Evolutionary conservation across 2,888 invertebrate species (phyloP).

Genomic region (Orthosia gracilis): DNA sequence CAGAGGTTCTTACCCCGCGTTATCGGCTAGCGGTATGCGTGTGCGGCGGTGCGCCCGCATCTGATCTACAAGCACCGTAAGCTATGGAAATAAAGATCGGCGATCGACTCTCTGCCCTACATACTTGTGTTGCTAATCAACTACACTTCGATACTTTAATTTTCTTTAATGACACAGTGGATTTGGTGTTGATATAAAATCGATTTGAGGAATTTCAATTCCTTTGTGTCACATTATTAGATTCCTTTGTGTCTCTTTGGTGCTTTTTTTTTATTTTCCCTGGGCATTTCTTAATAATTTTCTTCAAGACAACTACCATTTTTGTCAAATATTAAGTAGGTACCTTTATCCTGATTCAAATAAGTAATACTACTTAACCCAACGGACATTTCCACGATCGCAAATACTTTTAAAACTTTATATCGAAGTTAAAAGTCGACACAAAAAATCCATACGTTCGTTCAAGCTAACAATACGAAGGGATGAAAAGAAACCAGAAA

Average conservation of each 20-base stretch:
- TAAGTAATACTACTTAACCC: background rate
- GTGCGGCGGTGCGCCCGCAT: slow-evolving; percentile 73
- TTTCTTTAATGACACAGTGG: slow-evolving; percentile 17
- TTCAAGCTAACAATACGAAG: slow-evolving; percentile 77
- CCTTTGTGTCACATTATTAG: slow-evolving; percentile 2
- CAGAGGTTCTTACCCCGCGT: slow-evolving; percentile 74
- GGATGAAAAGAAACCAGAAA: slow-evolving; percentile 78
- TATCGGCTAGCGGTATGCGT: slow-evolving; percentile 75
- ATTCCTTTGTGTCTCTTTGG: background rate
- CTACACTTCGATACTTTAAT: slow-evolving; percentile 33
- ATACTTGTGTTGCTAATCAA: slow-evolving; percentile 67
- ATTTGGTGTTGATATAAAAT: background rate
- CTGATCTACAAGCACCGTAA: slow-evolving; percentile 68
- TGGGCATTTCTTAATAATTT: background rate
- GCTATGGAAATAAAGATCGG: slow-evolving; percentile 72
- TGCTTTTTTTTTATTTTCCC: too few relatives aligned
- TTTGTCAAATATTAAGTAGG: too few relatives aligned
- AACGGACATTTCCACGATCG: slow-evolving; percentile 16
- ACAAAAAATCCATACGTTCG: slow-evolving; percentile 74
- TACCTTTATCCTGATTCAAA: too few relatives aligned
- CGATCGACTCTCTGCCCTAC: slow-evolving; percentile 72
- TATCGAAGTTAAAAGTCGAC: slow-evolving; percentile 42
- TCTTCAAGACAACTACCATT: background rate
- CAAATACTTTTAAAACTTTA: slow-evolving; percentile 31
- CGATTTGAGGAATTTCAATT: background rate